Evolutionary conservation across 2,888 invertebrate species (phyloP).

Genomic region (Macrosiphum euphorbiae): DNA sequence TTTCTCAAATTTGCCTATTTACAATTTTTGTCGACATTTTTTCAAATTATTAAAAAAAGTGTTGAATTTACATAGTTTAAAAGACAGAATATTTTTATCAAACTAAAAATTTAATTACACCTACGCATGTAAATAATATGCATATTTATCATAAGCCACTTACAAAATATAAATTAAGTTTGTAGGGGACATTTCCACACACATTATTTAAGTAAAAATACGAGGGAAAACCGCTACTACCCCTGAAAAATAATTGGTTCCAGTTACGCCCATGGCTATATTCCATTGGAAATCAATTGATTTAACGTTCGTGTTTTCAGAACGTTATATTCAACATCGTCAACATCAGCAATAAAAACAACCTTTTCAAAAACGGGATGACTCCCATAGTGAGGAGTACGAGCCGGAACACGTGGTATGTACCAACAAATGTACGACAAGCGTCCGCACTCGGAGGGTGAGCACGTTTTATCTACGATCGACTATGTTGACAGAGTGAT

Average conservation of each 20-base stretch:
- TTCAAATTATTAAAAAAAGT: neutral
- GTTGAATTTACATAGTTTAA: neutral
- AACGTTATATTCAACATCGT: conserved; percentile 97
- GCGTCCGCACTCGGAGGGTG: neutral
- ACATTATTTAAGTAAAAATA: neutral
- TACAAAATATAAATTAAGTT: neutral
- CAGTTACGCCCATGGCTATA: neutral
- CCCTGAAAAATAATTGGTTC: neutral
- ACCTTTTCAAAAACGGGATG: conserved; percentile 89
- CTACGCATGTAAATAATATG: neutral
- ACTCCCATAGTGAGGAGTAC: conserved; percentile 95
- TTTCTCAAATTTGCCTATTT: neutral
- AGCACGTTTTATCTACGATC: neutral
- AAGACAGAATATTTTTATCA: neutral
- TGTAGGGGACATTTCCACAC: neutral
- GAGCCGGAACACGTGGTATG: conserved; percentile 90
- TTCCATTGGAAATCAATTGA: conserved; percentile 18
- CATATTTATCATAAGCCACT: neutral
- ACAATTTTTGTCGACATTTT: neutral
- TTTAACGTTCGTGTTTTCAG: conserved; percentile 73
- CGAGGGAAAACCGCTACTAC: neutral
- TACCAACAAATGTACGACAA: neutral
- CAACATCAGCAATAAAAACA: conserved; percentile 93
- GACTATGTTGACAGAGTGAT: neutral
- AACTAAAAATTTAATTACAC: neutral